These are phyloP conservation scores for Dromococcyx pavoninus DNA, from an alignment of 2,797 vertebrate species.

Conservation along the genomic window DNA sequence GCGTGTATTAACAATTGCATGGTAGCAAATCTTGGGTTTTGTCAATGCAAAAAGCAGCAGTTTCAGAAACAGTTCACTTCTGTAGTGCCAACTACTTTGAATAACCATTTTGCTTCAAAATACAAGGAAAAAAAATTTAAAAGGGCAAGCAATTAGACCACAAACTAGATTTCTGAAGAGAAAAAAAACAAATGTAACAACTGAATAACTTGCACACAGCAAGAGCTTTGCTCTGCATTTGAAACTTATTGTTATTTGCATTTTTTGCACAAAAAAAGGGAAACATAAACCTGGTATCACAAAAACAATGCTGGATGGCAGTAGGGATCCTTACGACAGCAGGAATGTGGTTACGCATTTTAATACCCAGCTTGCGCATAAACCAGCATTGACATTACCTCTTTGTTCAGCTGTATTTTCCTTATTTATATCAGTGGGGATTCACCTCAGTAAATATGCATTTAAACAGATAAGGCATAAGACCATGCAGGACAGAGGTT, in stretches of 20 bases:
- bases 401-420: background rate
- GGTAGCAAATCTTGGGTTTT: background rate
- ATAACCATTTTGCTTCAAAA: background rate
- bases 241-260: background rate
- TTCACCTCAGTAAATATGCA: background rate
- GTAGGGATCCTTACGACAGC: background rate
- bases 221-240: background rate
- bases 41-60: background rate
- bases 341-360: fast-evolving
- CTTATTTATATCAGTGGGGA: background rate
- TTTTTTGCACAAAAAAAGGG: background rate
- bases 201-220: background rate
- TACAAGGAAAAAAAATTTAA: background rate
- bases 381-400: background rate
- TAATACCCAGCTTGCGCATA: background rate
- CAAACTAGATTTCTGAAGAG: background rate
- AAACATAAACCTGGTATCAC: background rate
- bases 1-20: background rate
- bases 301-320: background rate
- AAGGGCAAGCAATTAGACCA: constrained; percentile 2
- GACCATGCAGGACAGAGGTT: background rate
- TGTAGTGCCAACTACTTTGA: background rate
- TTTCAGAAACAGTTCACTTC: background rate
- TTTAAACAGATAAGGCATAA: background rate
- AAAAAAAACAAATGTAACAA: background rate